Conservation (phyloP, 1,140 invertebrate genomes). For the Ceratina calcarata region DNA sequence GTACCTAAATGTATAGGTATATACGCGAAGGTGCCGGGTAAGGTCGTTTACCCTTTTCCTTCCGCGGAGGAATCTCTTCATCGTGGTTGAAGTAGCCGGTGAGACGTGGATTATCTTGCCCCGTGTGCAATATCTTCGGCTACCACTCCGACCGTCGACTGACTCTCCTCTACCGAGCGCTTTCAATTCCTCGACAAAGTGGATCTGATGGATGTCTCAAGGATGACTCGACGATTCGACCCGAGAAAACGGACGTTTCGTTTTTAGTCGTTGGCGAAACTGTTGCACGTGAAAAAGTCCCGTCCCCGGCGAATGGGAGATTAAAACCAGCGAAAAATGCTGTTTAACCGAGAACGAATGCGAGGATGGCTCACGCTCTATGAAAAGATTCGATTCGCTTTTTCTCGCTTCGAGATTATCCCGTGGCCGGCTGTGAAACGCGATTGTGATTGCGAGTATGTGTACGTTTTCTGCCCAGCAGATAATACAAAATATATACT, state of each 20-base stretch:
- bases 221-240: constrained; percentile 43
- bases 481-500: no score
- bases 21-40: constrained; percentile 28
- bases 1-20: not conserved
- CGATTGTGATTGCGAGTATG: no score
- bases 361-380: not conserved
- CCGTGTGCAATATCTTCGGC: constrained; percentile 48
- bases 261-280: not conserved
- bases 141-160: constrained; percentile 14
- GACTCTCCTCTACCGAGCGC: not conserved
- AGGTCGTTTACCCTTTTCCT: constrained; percentile 61
- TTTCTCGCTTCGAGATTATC: not conserved
- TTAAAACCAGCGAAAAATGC: constrained; percentile 13
- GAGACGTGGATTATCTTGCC: constrained; percentile 49
- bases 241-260: not conserved
- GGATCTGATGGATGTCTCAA: constrained; percentile 52
- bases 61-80: constrained; percentile 51
- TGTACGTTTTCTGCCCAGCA: no score
- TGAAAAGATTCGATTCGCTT: not conserved
- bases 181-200: constrained; percentile 53
- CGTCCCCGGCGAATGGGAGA: not conserved
- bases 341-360: not conserved
- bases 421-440: no score
- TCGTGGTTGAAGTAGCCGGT: constrained; percentile 36
- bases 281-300: not conserved